Percentiles rank a stretch among this genome's conserved stretches.
These are phyloP conservation scores for Erythrolamprus reginae DNA, from an alignment of 2,113 vertebrate genomes.

Conservation along the genomic window DNA sequence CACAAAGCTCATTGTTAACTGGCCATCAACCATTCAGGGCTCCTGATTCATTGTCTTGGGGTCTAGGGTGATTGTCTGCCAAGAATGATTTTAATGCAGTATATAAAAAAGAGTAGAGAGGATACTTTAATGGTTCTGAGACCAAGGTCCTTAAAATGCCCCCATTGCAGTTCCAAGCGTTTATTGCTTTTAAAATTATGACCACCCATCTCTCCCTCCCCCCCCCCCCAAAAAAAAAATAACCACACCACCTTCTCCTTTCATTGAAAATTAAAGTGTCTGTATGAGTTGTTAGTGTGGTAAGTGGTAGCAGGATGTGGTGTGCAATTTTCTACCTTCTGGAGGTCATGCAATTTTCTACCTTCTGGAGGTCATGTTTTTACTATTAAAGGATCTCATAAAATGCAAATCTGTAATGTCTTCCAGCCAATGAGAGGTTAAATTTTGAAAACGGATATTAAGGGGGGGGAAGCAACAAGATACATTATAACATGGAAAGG, in stretches of 20 bases:
- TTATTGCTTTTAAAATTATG: constrained; percentile 56
- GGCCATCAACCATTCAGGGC: constrained; percentile 51
- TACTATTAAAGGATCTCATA: constrained; percentile 28
- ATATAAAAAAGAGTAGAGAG: constrained; percentile 43
- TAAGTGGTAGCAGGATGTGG: constrained; percentile 59
- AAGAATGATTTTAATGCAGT: constrained; percentile 58
- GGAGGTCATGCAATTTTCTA: constrained; percentile 49
- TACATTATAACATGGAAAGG: not conserved
- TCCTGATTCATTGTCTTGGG: constrained; percentile 56
- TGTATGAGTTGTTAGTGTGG: constrained; percentile 54
- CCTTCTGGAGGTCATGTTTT: constrained; percentile 42
- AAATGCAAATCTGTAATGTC: constrained; percentile 43
- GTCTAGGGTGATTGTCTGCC: constrained; percentile 55
- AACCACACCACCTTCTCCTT: constrained; percentile 8
- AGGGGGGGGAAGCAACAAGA: not conserved
- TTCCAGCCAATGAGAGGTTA: constrained; percentile 16
- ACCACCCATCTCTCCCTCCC: not conserved
- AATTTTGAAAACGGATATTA: not conserved
- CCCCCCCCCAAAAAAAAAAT: not conserved
- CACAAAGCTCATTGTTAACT: constrained; percentile 56
- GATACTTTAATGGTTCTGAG: constrained; percentile 53
- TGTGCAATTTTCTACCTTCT: constrained; percentile 41
- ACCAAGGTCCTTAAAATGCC: constrained; percentile 52
- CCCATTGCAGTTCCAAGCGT: constrained; percentile 47
- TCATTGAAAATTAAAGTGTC: constrained; percentile 44